Evolutionary conservation across 2,888 invertebrate species (phyloP).

Genomic region (Drosophila borborema): DNA sequence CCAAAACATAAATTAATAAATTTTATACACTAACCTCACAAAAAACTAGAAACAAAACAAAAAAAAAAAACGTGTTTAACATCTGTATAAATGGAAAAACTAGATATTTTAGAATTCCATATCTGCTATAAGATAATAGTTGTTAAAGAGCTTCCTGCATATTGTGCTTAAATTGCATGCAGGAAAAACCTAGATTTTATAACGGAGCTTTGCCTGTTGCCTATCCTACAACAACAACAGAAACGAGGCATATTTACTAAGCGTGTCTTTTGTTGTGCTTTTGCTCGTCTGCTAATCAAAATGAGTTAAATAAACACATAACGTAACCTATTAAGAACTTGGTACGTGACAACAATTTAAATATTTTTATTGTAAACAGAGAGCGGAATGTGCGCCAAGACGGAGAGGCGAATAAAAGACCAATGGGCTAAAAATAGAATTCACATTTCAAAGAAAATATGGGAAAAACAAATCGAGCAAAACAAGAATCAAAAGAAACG

Average conservation of each 20-base stretch:
- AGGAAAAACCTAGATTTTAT: constrained; percentile 6
- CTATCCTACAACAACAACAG: not conserved
- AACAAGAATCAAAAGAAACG: constrained; percentile 43
- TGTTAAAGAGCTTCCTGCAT: not conserved
- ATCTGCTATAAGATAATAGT: not conserved
- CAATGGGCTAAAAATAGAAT: constrained; percentile 70
- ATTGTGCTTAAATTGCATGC: not conserved
- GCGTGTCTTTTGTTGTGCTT: constrained; percentile 67
- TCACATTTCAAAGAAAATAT: constrained; percentile 70
- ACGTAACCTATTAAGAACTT: constrained; percentile 81
- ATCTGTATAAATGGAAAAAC: not conserved
- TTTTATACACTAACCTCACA: constrained; percentile 6
- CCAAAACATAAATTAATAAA: constrained; percentile 13
- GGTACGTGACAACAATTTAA: constrained; percentile 80
- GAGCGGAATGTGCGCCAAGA: constrained; percentile 51
- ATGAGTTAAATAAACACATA: constrained; percentile 80
- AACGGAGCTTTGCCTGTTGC: constrained; percentile 37
- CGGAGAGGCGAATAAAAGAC: constrained; percentile 36
- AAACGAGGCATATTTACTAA: constrained; percentile 20
- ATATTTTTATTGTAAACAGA: constrained; percentile 79
- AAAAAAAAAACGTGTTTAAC: not conserved
- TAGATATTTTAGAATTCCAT: not conserved
- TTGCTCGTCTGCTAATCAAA: constrained; percentile 73
- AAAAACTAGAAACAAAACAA: not conserved
- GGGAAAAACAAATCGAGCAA: constrained; percentile 64